A percentile compares a stretch with the other conserved stretches of the same genome.
Evolutionary conservation across 2,888 invertebrate species (phyloP).

Genomic region (Trichogramma evanescens): DNA sequence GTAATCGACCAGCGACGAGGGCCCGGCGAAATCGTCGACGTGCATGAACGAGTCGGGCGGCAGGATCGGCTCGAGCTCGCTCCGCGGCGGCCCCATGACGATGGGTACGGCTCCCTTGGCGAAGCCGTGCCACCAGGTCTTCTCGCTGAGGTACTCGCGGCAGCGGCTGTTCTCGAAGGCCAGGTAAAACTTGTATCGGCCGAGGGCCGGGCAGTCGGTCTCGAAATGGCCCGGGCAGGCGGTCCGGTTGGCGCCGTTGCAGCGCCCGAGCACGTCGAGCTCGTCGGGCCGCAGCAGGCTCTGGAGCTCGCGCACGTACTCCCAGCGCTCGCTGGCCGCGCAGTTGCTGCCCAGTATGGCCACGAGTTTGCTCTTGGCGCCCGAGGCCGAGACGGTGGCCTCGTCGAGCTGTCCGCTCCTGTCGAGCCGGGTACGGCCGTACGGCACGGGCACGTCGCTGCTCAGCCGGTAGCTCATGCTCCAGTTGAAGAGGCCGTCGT

Average conservation of each 20-base stretch:
- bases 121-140: conserved; percentile 61
- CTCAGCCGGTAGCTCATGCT: conserved; percentile 63
- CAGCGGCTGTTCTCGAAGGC: conserved; percentile 67
- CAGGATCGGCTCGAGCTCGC: conserved; percentile 46
- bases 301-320: conserved; percentile 52
- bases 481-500: conserved; percentile 64
- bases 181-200: conserved; percentile 61
- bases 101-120: conserved; percentile 58
- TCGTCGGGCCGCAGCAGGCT: conserved; percentile 50
- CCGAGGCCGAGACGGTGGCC: background rate
- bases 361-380: conserved; percentile 35
- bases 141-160: conserved; percentile 64
- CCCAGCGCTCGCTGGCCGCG: conserved; percentile 50
- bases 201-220: conserved; percentile 54
- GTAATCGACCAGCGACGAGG: conserved; percentile 51
- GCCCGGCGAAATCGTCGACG: conserved; percentile 51
- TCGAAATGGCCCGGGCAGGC: conserved; percentile 61
- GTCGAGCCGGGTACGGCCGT: conserved; percentile 52
- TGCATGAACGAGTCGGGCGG: conserved; percentile 61
- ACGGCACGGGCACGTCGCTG: conserved; percentile 62
- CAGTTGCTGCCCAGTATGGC: conserved; percentile 59
- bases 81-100: conserved; percentile 55
- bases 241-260: conserved; percentile 45
- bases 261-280: conserved; percentile 54
- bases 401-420: background rate